A percentile compares a stretch with the other conserved stretches of the same genome.
Evolutionary conservation across 2,888 invertebrate genomes (phyloP).

Genomic region (Panopea generosa): DNA sequence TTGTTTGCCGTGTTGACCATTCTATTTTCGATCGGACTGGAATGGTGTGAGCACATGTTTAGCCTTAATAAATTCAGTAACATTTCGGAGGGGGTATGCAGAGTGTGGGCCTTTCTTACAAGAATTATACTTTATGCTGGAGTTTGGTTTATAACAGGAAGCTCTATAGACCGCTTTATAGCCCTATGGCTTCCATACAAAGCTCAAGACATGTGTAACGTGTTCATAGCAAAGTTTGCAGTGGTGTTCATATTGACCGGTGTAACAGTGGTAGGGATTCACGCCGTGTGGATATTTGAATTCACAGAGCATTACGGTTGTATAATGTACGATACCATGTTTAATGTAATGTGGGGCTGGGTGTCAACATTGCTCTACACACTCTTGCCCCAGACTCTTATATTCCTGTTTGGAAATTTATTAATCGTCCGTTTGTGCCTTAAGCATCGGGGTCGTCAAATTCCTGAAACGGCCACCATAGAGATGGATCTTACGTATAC

Average conservation of each 20-base stretch:
- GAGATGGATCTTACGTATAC: constrained; percentile 59
- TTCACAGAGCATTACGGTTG: constrained; percentile 59
- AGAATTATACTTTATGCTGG: constrained; percentile 73
- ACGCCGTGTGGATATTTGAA: constrained; percentile 79
- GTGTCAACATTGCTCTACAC: constrained; percentile 72
- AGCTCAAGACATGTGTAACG: constrained; percentile 71
- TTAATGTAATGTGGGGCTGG: constrained; percentile 73
- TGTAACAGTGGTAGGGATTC: constrained; percentile 76
- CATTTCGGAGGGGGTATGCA: constrained; percentile 74
- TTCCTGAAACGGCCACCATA: constrained; percentile 41
- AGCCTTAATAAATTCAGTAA: constrained; percentile 61
- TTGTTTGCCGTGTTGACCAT: constrained; percentile 70
- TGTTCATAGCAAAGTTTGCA: constrained; percentile 76
- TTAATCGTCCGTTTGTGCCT: constrained; percentile 63
- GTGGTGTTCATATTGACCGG: constrained; percentile 70
- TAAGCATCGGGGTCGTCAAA: constrained; percentile 52
- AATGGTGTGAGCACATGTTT: constrained; percentile 70
- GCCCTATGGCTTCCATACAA: constrained; percentile 68
- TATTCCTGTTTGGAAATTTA: constrained; percentile 68
- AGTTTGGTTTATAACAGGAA: constrained; percentile 77
- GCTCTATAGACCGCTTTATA: constrained; percentile 76
- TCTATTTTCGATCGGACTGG: constrained; percentile 68
- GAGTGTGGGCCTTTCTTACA: constrained; percentile 74
- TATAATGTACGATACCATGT: neutral
- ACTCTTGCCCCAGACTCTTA: constrained; percentile 72